Percentiles rank a stretch among this genome's conserved stretches.
Evolutionary conservation across 1,140 invertebrate genomes (phyloP).

Genomic region (Mercenaria mercenaria): DNA sequence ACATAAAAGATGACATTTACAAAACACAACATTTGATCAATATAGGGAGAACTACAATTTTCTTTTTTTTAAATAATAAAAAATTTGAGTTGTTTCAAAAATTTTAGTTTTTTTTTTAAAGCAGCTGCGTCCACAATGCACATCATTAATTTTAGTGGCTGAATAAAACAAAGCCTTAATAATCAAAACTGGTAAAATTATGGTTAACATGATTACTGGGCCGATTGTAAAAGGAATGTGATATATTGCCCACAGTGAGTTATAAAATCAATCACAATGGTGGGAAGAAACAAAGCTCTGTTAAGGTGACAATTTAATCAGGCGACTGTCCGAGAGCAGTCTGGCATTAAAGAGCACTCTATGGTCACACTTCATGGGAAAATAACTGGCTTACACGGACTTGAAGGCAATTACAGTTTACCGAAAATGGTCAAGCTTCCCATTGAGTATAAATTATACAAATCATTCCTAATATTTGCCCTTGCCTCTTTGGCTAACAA

Average conservation of each 20-base stretch:
- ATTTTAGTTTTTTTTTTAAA: too few relatives aligned
- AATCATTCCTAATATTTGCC: constrained; percentile 28
- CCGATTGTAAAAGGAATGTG: background rate
- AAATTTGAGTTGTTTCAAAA: too few relatives aligned
- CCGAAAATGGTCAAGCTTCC: constrained; percentile 16
- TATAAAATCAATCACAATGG: background rate
- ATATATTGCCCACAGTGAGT: background rate
- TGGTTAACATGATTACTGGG: background rate
- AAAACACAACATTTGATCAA: too few relatives aligned
- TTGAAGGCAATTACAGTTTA: background rate
- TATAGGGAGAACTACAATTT: too few relatives aligned
- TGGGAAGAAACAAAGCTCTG: background rate
- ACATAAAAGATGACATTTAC: too few relatives aligned
- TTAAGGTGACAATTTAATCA: constrained; percentile 47
- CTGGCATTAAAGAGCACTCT: background rate
- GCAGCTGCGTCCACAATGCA: too few relatives aligned
- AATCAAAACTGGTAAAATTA: too few relatives aligned
- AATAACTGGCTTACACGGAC: constrained; percentile 1
- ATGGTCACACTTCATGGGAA: constrained; percentile 46
- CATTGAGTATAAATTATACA: constrained; percentile 43
- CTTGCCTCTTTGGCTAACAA: constrained; percentile 25
- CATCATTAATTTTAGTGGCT: too few relatives aligned
- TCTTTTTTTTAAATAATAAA: too few relatives aligned
- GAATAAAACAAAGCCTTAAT: too few relatives aligned
- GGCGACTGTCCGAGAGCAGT: background rate